Percentiles rank a stretch among this genome's conserved stretches.
Conservation (phyloP, 2,888 invertebrate genomes). For the Lymantria dispar region DNA sequence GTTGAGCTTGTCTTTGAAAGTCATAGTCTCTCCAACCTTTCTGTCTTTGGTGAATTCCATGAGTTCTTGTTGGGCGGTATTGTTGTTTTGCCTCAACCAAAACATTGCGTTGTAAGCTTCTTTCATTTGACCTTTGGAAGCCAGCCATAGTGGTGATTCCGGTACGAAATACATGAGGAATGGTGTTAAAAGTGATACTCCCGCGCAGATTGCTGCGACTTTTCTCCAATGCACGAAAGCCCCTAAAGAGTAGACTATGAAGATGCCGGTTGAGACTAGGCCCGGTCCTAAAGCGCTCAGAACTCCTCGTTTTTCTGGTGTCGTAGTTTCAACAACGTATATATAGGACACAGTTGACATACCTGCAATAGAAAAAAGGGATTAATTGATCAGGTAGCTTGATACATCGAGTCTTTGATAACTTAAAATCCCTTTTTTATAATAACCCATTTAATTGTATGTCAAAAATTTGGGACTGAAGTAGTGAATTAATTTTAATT, state of each 20-base stretch:
- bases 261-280: conserved; percentile 87
- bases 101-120: conserved; percentile 84
- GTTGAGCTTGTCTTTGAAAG: conserved; percentile 62
- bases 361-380: conserved; percentile 61
- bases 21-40: conserved; percentile 59
- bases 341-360: conserved; percentile 87
- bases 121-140: conserved; percentile 82
- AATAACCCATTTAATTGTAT: too few relatives aligned
- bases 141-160: conserved; percentile 87
- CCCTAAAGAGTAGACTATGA: conserved; percentile 86
- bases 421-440: too few relatives aligned
- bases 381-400: conserved; percentile 4
- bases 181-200: conserved; percentile 80
- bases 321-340: conserved; percentile 86
- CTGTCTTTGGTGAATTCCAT: conserved; percentile 81
- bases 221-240: conserved; percentile 86
- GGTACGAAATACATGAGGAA: conserved; percentile 84
- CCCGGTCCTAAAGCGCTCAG: conserved; percentile 87
- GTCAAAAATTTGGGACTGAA: too few relatives aligned
- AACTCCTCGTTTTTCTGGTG: conserved; percentile 85
- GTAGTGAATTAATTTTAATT: too few relatives aligned
- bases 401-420: too few relatives aligned
- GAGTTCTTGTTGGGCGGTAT: conserved; percentile 84
- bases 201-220: conserved; percentile 85
- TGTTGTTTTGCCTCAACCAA: conserved; percentile 85